These are phyloP conservation scores for Amorpha juglandis DNA, from an alignment of 2,888 invertebrate species.

Conservation along the genomic window DNA sequence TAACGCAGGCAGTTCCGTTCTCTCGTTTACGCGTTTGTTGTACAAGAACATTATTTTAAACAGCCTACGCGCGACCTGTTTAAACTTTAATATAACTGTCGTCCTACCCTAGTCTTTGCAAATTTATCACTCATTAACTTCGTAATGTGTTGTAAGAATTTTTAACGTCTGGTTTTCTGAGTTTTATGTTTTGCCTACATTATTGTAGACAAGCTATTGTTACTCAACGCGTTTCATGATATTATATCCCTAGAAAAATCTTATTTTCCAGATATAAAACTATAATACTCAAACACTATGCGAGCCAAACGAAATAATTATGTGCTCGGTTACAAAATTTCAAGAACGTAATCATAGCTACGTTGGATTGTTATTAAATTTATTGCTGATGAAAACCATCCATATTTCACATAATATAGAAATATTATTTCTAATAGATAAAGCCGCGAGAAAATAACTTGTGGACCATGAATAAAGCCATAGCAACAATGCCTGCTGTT, in stretches of 20 bases:
- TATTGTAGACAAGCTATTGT: conserved; percentile 21
- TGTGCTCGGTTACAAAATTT: background rate
- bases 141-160: conserved; percentile 39
- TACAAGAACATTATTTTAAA: conserved; percentile 58
- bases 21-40: conserved; percentile 60
- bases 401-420: too few relatives aligned
- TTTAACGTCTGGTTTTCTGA: conserved; percentile 14
- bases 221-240: background rate
- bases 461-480: too few relatives aligned
- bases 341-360: too few relatives aligned
- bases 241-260: background rate
- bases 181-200: conserved; percentile 33
- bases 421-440: too few relatives aligned
- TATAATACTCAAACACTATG: background rate
- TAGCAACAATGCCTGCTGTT: too few relatives aligned
- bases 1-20: conserved; percentile 56
- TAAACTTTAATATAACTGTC: conserved; percentile 44
- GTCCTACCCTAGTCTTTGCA: conserved; percentile 35
- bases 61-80: conserved; percentile 45
- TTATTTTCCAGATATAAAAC: conserved; percentile 5
- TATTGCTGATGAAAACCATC: too few relatives aligned
- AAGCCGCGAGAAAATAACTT: too few relatives aligned
- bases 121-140: conserved; percentile 51
- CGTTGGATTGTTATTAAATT: too few relatives aligned
- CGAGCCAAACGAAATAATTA: too few relatives aligned